Base-by-base conservation (phyloP, 2,797 vertebrate genomes). In the Silurus lanzhouensis region DNA sequence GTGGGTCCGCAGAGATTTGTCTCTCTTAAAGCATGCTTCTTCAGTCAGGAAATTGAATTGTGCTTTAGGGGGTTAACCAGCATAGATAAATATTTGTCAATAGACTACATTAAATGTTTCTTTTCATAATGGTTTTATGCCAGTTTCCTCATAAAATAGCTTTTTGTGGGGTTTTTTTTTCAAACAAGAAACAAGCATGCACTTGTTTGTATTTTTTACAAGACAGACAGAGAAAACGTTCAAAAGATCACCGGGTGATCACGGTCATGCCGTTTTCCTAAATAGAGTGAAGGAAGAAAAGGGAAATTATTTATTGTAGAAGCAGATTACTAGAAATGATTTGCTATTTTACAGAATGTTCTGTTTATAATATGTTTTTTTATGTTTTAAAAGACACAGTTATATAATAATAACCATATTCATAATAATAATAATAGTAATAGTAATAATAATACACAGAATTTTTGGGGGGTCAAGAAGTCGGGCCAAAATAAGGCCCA, bases 181-280 rank as follows among this genome's bases (percentile, higher is more conserved):
- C 48, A 38, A 38, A 38, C 38, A 44, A 68, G 82, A 84, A 86
- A 92, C 90, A 91, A 87, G 83, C 84, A 2, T 83, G 25, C 38
- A 88, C 89, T 84, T 92, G 31, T 78, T 22, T 61, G 20, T 61
- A 2, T 92, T 90, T 86, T 46, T 52, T 89, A 70, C 57, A 44
- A 83, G 84, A 44, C 25, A 74, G 55, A 85, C 83, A 44, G 55
- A 52, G 67, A 83, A 87, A 57, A 64, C 67, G 68, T 80, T 60
- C 17, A 58, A 31, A 31, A 74, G 87, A 92, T 94, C 94, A 94
- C 91, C 89, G 92, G 93, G 85, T 92, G 68, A 83, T 92, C 90
- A 91, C 82, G 85, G 85, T 87, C n/a, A 57, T 27, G 14, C 52
- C 8, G n/a, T 14, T 0, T 57, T 75, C 13, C 25, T 52, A 55